Evolutionary conservation across 2,113 vertebrate species (phyloP), one percentile per base, ranked within the genome.

Genomic region (Cnemophilus loriae): DNA sequence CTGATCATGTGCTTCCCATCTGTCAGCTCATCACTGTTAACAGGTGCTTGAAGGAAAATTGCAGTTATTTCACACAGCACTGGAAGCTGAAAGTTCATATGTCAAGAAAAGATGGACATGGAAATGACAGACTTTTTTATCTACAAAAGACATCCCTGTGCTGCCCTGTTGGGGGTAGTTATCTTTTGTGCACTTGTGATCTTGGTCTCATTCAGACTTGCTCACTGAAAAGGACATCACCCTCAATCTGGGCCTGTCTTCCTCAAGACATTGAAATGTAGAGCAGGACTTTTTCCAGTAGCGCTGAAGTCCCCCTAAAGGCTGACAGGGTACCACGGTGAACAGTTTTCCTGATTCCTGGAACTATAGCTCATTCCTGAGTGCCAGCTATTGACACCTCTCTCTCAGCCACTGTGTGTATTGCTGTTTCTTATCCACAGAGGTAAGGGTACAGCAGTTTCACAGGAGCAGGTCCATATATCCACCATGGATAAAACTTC

Each of bases 1-100:
- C 57, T 79, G 75, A 91, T 92, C 91, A 84, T 5, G 4, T 87
- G 87, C 84, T 95, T 89, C 65, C 91, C 65, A 74, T 93, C 93
- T 96, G 91, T 81, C 95, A 96, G 75, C 79, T 86, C 77, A 78
- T 95, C 90, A 71, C 75, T 82, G 57, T 70, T 95, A 95, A 93
- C 81, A 82, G 93, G 81, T 88, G 73, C 87, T 95, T 86, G 82
- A 93, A 96, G 86, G 90, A 85, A 93, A 96, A 91, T 85, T 60
- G 84, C 84, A 79, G 86, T 93, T 90, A 84, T 86, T 94, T 96
- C 52, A 37, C 74, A 67, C 60, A 69, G 88, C 85, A n/a, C 47
- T 91, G 84, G 71, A 35, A 95, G 84, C 69, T 86, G 78, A 53
- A 95, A 95, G 92, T 95, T 95, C 61, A 22, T 55, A 37, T 95